These are phyloP conservation scores for Tanytarsus gracilentus DNA, from an alignment of 2,888 invertebrate genomes.

Conservation along the genomic window DNA sequence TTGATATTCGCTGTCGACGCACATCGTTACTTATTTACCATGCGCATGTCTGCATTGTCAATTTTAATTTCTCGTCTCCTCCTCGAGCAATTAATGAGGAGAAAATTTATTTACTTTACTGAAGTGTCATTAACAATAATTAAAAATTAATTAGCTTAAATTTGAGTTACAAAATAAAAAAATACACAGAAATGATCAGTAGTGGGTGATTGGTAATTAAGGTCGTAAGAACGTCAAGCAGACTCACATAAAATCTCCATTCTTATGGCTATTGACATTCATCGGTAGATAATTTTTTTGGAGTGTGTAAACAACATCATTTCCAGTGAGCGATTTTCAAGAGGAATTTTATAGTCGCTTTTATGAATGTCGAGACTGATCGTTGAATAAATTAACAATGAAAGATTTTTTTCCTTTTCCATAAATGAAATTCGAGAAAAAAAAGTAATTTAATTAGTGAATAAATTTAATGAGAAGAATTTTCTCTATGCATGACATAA, in stretches of 20 bases:
- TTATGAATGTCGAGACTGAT: neutral
- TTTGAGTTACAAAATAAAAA: neutral
- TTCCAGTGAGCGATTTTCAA: neutral
- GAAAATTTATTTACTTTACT: no score
- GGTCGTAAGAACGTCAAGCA: neutral
- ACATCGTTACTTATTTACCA: no score
- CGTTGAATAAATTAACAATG: neutral
- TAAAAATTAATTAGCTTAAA: no score
- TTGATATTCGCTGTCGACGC: no score
- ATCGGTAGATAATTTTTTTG: neutral
- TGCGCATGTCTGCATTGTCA: neutral
- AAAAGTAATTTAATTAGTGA: neutral
- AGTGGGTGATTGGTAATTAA: constrained; percentile 18
- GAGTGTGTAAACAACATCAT: constrained; percentile 12
- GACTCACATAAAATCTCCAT: constrained; percentile 6
- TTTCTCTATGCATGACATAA: constrained; percentile 6
- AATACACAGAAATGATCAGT: neutral
- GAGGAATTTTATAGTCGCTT: constrained; percentile 3
- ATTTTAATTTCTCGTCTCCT: neutral
- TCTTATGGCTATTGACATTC: neutral
- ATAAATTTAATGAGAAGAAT: neutral
- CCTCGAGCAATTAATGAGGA: no score
- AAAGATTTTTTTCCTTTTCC: neutral
- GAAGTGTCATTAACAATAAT: no score
- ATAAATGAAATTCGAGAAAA: neutral